A percentile compares a stretch with the other conserved stretches of the same genome.
These are phyloP conservation scores for Drosophila varians DNA, from an alignment of 1,140 invertebrate genomes.

Conservation along the genomic window DNA sequence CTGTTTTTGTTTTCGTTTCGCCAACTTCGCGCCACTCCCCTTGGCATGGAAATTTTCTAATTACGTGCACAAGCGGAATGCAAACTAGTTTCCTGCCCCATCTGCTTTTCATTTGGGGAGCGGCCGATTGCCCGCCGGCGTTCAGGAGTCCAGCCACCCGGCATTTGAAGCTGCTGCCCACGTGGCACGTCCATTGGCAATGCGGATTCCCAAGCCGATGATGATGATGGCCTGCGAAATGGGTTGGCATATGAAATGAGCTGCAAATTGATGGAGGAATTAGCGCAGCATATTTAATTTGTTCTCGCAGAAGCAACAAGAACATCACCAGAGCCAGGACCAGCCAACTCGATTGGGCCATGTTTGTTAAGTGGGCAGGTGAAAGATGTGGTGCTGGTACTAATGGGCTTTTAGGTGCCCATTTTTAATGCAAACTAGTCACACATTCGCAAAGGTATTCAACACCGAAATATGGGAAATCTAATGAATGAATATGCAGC, in stretches of 20 bases:
- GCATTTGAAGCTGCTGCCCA: background rate
- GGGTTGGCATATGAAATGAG: slow-evolving; percentile 80
- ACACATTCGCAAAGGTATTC: slow-evolving; percentile 35
- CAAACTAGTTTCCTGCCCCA: slow-evolving; percentile 60
- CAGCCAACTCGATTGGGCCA: slow-evolving; percentile 3
- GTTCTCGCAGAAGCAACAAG: slow-evolving; percentile 27
- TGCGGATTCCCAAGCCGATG: slow-evolving; percentile 12
- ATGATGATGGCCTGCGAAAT: slow-evolving; percentile 58
- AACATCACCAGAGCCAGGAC: background rate
- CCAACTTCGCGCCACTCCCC: slow-evolving; percentile 22
- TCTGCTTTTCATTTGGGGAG: slow-evolving; percentile 18
- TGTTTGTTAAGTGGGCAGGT: slow-evolving; percentile 34
- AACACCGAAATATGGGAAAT: background rate
- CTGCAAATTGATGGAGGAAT: slow-evolving; percentile 81
- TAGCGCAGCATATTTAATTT: slow-evolving; percentile 80
- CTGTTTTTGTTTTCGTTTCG: slow-evolving; percentile 81
- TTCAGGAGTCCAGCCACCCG: slow-evolving; percentile 16
- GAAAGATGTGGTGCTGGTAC: slow-evolving; percentile 16
- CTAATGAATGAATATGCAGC: background rate
- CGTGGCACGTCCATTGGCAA: slow-evolving; percentile 6
- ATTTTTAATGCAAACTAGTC: slow-evolving; percentile 44
- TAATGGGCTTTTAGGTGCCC: slow-evolving; percentile 48
- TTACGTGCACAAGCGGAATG: slow-evolving; percentile 66
- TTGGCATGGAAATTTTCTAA: slow-evolving; percentile 71
- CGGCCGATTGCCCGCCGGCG: slow-evolving; percentile 38